Base-by-base conservation (phyloP, 2,113 vertebrate genomes). In the Nymphicus hollandicus region DNA sequence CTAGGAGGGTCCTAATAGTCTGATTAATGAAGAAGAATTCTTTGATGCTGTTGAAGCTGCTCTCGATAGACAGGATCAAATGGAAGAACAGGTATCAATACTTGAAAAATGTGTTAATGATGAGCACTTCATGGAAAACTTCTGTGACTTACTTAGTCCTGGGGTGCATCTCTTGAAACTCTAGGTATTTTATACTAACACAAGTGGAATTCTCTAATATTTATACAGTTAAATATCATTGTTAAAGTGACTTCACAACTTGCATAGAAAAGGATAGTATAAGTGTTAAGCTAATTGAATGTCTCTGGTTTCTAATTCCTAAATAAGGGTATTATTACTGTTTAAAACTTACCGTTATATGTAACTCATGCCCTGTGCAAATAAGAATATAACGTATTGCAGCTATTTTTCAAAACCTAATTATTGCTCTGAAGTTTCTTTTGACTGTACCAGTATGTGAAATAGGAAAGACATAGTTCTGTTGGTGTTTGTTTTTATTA, bases 21-120 rank as follows among this genome's bases (percentile, higher is more conserved):
- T 99, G 81, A 99, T 99, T 95, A 99, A 99, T 89, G 99, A 99
- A 95, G 99, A 99, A 63, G 99, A 99, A 96, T 99, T 99, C 96
- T 99, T 99, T 93, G 99, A 99, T 97, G 99, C 99, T 55, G 99
- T 99, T 88, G 99, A 99, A 98, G 99, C 99, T 95, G 99, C 99
- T 60, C 98, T 99, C 53, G 99, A 99, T 97, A 98, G 99, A 96
- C 99, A 99, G 96, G 99, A 99, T 97, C 99, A 99, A 98, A 99
- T 99, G 91, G 99, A 99, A 91, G 99, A 99, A 97, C 99, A 99
- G 99, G 99, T 99, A 97, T 63, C 91, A 14, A 76, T 89, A 41
- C 46, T 64, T 89, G 35, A 49, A 69, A 47, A 95, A 85, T 88
- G 55, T 87, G 41, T 44, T 93, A 81, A 83, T 55, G 27, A 64